Percentiles rank a stretch among this genome's conserved stretches.
Evolutionary conservation across 2,113 vertebrate genomes (phyloP).

Genomic region (Notechis scutatus): DNA sequence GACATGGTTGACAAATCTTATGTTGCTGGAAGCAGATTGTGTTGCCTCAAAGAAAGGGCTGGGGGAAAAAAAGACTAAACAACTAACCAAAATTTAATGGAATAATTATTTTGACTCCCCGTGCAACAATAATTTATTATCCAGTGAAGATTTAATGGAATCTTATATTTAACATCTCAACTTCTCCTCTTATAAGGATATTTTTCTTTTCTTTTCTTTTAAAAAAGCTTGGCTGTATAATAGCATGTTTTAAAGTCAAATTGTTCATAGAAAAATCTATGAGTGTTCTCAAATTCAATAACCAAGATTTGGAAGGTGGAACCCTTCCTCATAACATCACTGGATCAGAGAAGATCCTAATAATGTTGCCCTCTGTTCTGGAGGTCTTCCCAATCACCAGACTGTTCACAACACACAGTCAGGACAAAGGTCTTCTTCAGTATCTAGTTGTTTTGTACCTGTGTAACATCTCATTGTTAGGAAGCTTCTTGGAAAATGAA

Average conservation of each 20-base stretch:
- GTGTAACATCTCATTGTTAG: constrained; percentile 16
- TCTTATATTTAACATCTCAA: constrained; percentile 50
- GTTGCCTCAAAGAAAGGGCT: neutral
- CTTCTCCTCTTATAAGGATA: constrained; percentile 9
- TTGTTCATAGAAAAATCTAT: constrained; percentile 63
- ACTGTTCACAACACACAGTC: constrained; percentile 45
- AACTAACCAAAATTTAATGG: constrained; percentile 28
- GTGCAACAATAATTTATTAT: constrained; percentile 38
- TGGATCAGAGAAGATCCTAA: constrained; percentile 52
- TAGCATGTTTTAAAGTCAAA: constrained; percentile 39
- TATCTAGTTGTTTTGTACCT: constrained; percentile 14
- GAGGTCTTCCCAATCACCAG: constrained; percentile 52
- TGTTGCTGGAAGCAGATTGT: neutral
- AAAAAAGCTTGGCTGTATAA: constrained; percentile 50
- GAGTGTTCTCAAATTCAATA: constrained; percentile 69
- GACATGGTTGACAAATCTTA: neutral
- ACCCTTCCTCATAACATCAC: constrained; percentile 59
- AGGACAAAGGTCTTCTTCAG: constrained; percentile 49
- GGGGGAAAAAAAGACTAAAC: neutral
- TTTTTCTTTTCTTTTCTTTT: neutral
- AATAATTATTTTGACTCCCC: constrained; percentile 6
- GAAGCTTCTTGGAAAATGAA: constrained; percentile 40
- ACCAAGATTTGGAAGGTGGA: constrained; percentile 49
- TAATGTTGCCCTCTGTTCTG: constrained; percentile 44
- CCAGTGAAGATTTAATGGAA: constrained; percentile 53